These are phyloP conservation scores for Promerops cafer DNA, from an alignment of 2,113 vertebrate genomes.

Conservation along the genomic window DNA sequence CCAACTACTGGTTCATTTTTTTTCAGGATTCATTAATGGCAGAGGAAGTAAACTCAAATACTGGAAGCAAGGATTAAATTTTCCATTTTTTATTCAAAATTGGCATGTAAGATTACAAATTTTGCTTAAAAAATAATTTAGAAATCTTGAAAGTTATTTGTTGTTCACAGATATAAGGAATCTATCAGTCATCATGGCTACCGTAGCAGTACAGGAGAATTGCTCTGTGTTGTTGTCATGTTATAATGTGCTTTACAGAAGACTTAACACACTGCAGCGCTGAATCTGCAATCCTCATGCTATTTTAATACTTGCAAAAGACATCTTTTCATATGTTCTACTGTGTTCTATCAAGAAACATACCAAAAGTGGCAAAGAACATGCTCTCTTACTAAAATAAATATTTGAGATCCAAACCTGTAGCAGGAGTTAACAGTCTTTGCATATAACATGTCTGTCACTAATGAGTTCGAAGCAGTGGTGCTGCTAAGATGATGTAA, in stretches of 20 bases:
- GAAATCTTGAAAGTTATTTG: background rate
- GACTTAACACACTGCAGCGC: background rate
- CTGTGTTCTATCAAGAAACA: background rate
- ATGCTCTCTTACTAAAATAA: background rate
- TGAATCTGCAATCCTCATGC: background rate
- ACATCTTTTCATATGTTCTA: background rate
- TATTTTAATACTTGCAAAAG: background rate
- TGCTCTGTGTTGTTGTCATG: background rate
- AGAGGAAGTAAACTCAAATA: background rate
- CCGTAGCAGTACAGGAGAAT: background rate
- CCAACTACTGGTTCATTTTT: background rate
- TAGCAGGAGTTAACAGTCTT: background rate
- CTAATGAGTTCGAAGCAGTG: background rate
- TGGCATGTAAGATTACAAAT: background rate
- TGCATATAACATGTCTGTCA: background rate
- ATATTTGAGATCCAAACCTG: background rate
- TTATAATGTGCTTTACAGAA: background rate
- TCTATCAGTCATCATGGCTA: background rate
- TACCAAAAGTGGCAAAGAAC: background rate
- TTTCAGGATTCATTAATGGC: background rate
- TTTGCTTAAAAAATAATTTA: background rate
- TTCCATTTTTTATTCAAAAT: background rate
- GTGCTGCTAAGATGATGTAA: background rate
- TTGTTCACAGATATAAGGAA: background rate
- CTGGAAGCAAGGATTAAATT: background rate